A percentile compares a stretch with the other conserved stretches of the same genome.
Evolutionary conservation across 2,113 vertebrate species (phyloP).

Genomic region (Perca flavescens): DNA sequence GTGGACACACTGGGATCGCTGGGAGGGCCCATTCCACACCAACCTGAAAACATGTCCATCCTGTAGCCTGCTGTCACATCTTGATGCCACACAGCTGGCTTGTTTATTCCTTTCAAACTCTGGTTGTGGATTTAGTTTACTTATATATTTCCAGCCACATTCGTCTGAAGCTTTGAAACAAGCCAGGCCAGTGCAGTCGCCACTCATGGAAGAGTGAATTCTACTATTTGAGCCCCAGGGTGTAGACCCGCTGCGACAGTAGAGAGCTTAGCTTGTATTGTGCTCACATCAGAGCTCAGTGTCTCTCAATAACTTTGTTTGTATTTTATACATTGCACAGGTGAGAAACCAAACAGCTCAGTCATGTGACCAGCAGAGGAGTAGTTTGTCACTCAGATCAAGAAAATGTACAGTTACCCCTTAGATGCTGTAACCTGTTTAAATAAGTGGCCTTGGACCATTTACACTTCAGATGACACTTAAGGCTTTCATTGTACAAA

Average conservation of each 20-base stretch:
- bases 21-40: constrained; percentile 61
- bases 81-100: constrained; percentile 30
- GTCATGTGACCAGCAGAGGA: constrained; percentile 22
- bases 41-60: constrained; percentile 80
- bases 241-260: constrained; percentile 17
- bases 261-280: constrained; percentile 31
- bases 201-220: constrained; percentile 13
- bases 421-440: constrained; percentile 10
- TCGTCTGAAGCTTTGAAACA: constrained; percentile 37
- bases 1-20: constrained; percentile 67
- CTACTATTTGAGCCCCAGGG: not conserved
- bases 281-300: constrained; percentile 29
- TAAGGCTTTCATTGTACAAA: constrained; percentile 12
- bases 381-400: constrained; percentile 38
- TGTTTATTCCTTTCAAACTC: constrained; percentile 41
- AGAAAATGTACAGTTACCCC: constrained; percentile 6
- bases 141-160: constrained; percentile 54
- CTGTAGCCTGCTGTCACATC: constrained; percentile 68
- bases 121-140: constrained; percentile 40
- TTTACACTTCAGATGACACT: constrained; percentile 22
- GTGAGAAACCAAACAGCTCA: constrained; percentile 59
- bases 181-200: constrained; percentile 53
- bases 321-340: constrained; percentile 79
- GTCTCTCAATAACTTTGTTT: constrained; percentile 65
- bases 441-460: constrained; percentile 15